Evolutionary conservation across 1,140 invertebrate genomes (phyloP).

Genomic region (Acromyrmex charruanus): DNA sequence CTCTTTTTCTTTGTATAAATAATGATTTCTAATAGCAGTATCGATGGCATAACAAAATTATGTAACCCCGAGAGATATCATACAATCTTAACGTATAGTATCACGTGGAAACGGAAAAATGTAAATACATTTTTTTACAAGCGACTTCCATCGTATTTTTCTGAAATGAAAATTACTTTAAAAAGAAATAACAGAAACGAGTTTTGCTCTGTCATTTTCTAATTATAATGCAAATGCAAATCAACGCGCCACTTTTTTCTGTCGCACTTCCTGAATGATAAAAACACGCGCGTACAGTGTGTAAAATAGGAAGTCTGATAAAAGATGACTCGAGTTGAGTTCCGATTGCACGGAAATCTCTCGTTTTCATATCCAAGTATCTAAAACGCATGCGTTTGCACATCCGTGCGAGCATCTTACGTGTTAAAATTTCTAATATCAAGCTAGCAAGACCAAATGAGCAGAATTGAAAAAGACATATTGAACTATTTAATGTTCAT

Average conservation of each 20-base stretch:
- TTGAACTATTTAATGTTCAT: too few species aligned
- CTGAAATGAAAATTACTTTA: not conserved
- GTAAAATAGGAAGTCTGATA: conserved; percentile 61
- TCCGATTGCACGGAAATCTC: conserved; percentile 26
- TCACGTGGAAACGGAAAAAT: not conserved
- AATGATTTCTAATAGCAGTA: conserved; percentile 23
- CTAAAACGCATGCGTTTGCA: not conserved
- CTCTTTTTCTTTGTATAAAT: conserved; percentile 11
- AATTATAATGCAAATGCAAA: conserved; percentile 8
- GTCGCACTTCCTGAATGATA: not conserved
- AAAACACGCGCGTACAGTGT: conserved; percentile 7
- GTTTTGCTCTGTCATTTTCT: not conserved
- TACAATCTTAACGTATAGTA: conserved; percentile 26
- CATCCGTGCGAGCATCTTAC: not conserved
- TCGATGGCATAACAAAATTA: conserved; percentile 6
- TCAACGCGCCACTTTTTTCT: not conserved
- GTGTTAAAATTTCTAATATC: not conserved
- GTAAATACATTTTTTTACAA: not conserved
- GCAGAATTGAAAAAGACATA: too few species aligned
- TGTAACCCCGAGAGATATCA: not conserved
- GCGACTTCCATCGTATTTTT: conserved; percentile 3
- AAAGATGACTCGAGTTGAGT: not conserved
- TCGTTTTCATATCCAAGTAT: conserved; percentile 18
- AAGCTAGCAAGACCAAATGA: too few species aligned
- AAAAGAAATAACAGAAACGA: not conserved